Conservation (phyloP, 2,888 invertebrate species). For the Idaea straminata region DNA sequence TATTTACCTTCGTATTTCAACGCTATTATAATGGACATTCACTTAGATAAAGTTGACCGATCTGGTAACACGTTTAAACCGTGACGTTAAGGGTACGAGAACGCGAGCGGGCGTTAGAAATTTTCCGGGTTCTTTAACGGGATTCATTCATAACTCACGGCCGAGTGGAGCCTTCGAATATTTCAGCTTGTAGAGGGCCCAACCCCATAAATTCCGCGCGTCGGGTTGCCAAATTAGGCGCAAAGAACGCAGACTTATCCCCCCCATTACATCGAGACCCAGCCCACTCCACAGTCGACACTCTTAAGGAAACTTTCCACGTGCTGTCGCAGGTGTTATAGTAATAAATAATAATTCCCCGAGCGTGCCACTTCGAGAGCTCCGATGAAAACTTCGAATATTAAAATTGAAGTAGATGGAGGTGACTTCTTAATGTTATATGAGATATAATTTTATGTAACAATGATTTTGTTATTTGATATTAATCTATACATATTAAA, state of each 20-base stretch:
- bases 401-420: conserved; percentile 35
- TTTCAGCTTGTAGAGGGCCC: conserved; percentile 72
- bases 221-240: conserved; percentile 80
- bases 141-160: conserved; percentile 80
- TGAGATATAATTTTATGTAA: conserved; percentile 11
- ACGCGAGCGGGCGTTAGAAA: conserved; percentile 53
- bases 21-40: no score
- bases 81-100: conserved; percentile 47
- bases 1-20: no score
- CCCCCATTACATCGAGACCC: conserved; percentile 55
- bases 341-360: conserved; percentile 50
- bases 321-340: conserved; percentile 64
- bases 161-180: conserved; percentile 77
- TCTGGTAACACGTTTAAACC: conserved; percentile 35
- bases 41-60: conserved; percentile 28
- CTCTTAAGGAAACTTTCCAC: conserved; percentile 63
- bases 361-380: conserved; percentile 44
- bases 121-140: conserved; percentile 79
- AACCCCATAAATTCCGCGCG: conserved; percentile 78
- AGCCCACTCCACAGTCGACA: conserved; percentile 42
- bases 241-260: conserved; percentile 72
- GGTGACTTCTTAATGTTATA: conserved; percentile 18
- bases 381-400: conserved; percentile 28
- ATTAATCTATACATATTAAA: no score
- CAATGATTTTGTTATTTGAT: conserved; percentile 1